These are phyloP conservation scores for Antechinus stuartii DNA, from an alignment of 2,113 vertebrate species.

Conservation along the genomic window DNA sequence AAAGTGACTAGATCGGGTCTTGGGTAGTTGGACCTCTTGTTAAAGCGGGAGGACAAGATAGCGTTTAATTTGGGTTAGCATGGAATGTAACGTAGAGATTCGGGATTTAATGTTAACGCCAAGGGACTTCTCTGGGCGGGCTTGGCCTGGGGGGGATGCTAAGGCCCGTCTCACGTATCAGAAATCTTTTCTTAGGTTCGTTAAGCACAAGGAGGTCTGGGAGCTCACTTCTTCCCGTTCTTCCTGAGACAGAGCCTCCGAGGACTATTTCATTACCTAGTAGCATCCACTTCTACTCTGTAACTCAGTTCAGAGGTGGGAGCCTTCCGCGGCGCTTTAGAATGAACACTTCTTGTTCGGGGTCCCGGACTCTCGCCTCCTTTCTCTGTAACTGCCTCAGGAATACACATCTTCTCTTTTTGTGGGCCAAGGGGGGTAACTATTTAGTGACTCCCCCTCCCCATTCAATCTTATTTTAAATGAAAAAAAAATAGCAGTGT, in stretches of 20 bases:
- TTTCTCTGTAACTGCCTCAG: not conserved
- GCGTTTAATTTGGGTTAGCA: not conserved
- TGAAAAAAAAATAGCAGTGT: constrained; percentile 20
- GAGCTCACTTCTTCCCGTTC: not conserved
- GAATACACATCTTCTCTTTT: not conserved
- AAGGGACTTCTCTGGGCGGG: not conserved
- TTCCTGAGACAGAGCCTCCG: not conserved
- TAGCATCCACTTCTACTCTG: not conserved
- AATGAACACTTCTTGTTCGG: not conserved
- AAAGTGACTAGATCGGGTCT: not conserved
- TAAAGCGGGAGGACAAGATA: too few relatives aligned
- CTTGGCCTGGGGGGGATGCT: not conserved
- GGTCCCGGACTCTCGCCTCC: too few relatives aligned
- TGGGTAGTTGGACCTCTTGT: rapidly evolving
- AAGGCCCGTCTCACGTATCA: not conserved
- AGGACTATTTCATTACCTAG: not conserved
- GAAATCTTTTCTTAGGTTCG: not conserved
- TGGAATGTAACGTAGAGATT: not conserved
- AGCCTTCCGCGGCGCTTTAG: not conserved
- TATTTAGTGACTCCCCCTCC: not conserved
- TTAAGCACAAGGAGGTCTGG: not conserved
- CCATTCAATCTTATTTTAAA: constrained; percentile 56
- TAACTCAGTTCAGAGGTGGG: not conserved
- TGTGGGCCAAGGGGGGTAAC: constrained; percentile 7
- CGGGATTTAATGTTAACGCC: not conserved